Evolutionary conservation across 2,888 invertebrate genomes (phyloP), one percentile per base, ranked within the genome.

Genomic region (Mythimna ferrago): DNA sequence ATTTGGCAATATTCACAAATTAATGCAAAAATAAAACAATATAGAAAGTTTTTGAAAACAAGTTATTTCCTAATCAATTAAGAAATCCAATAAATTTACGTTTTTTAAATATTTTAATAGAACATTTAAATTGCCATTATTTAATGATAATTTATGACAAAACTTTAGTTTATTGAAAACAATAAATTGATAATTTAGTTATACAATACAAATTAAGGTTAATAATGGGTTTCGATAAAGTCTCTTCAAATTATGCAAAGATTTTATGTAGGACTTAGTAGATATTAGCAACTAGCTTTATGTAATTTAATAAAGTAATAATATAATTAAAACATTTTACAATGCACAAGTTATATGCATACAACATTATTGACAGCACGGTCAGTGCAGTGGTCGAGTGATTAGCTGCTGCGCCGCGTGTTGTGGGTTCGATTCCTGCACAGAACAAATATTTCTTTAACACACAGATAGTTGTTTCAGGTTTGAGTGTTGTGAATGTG

Each of bases 161-260:
- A 70, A 62, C 21, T 56, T n/a, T 10, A 54, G 32, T 58, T 53
- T 38, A 70, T 69, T 69, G 71, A 57, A 66, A 80, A 77, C 82
- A 80, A 68, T 82, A 80, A 74, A 65, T 74, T 58, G 7, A 51
- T 73, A 71, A 71, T 76, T 73, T 73, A 70, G 64, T 53, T 35
- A 51, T 53, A 10, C 57, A 64, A 69, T 53, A 80, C 76, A 74
- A 71, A 71, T 73, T 16, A 61, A 56, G 26, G 11, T 63, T 73
- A 73, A 66, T 70, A 72, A 76, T 73, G 56, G 71, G 57, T 70
- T 65, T 54, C 53, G 58, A 74, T 65, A 78, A 60, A 65, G 79
- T 81, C 64, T 71, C 44, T 58, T 67, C 16, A 60, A 69, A 67
- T 58, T 81, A 66, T 76, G 26, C 67, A 61, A 62, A 68, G 21